Base-by-base conservation (phyloP, 2,797 vertebrate species). In the Enteromius radiatus region DNA sequence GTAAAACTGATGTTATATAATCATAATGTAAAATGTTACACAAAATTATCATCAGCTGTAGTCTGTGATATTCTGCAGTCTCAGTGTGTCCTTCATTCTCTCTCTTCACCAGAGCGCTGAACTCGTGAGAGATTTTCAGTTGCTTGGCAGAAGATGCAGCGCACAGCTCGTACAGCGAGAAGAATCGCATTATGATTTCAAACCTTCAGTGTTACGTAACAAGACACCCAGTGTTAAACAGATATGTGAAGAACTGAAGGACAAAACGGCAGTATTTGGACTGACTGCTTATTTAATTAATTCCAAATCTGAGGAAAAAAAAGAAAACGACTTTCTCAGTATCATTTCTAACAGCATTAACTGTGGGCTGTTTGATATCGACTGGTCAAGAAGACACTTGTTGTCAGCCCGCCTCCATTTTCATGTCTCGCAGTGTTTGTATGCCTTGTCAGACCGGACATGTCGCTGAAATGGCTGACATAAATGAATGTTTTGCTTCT, bases 321-420 rank as follows among this genome's bases (percentile, higher is more conserved):
- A 33, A 28, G 15, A 17, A 31, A 63, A 31, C 31, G 3, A 4
- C 8, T n/a, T n/a, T n/a, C n/a, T 31, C 31, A 19, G 15, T 17
- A 9, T 11, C 79, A 28, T 79, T 31, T 63, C 26, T 43, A n/a
- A 65, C 45, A 64, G 70, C 14, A 67, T 21, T 9, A 17, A 12
- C 49, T 12, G 4, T 43, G 41, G 67, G 54, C 49, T 28, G 12
- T 47, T 71, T 78, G 49, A 69, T 74, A 63, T 54, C 36, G 31
- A 71, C 77, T 49, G 26, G 49, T 71, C 78, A 47, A 26, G 64
- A 47, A 28, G 26, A 65, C 52, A 31, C 47, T 64, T 59, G 70
- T 71, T 63, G 36, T 88, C 82, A 54, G 59, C 54, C 82, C 54
- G 76, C 31, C 73, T 78, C 73, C 70, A 84, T 87, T 88, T 87